These are phyloP conservation scores for Remorina albescens DNA, from an alignment of 2,797 vertebrate genomes.

Conservation along the genomic window DNA sequence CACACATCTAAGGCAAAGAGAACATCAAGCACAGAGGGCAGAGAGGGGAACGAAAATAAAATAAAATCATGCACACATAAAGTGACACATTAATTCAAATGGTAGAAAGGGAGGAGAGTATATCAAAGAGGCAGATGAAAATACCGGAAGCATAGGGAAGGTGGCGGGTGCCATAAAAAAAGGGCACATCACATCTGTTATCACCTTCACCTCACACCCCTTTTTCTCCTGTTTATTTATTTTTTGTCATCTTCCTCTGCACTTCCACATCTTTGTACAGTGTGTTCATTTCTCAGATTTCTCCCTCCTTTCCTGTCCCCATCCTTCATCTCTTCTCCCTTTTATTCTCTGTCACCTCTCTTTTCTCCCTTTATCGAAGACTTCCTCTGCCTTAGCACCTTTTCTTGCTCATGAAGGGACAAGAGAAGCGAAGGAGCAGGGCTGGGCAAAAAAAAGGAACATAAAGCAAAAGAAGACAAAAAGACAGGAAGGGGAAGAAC, in stretches of 20 bases:
- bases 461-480: slow-evolving; percentile 16
- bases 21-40: slow-evolving; percentile 47
- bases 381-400: slow-evolving; percentile 50
- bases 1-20: slow-evolving; percentile 52
- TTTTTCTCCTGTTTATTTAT: slow-evolving; percentile 29
- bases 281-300: slow-evolving; percentile 47
- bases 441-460: slow-evolving; percentile 16
- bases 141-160: slow-evolving; percentile 46
- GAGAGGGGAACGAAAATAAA: slow-evolving; percentile 38
- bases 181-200: slow-evolving; percentile 56
- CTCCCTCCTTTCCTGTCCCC: slow-evolving; percentile 18
- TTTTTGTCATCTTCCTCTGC: slow-evolving; percentile 40
- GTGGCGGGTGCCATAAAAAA: slow-evolving; percentile 58
- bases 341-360: slow-evolving; percentile 45
- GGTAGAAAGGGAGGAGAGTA: slow-evolving; percentile 49
- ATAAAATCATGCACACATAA: slow-evolving; percentile 48
- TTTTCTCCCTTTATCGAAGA: slow-evolving; percentile 48
- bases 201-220: slow-evolving; percentile 66
- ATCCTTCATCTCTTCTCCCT: slow-evolving; percentile 45
- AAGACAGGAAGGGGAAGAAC: slow-evolving; percentile 15
- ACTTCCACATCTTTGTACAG: slow-evolving; percentile 57
- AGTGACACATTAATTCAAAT: slow-evolving; percentile 75
- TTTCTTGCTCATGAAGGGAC: slow-evolving; percentile 42
- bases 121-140: slow-evolving; percentile 73
- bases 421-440: slow-evolving; percentile 37